A percentile compares a stretch with the other conserved stretches of the same genome.
Evolutionary conservation across 2,113 vertebrate species (phyloP).

Genomic region (Aegotheles bennettii): DNA sequence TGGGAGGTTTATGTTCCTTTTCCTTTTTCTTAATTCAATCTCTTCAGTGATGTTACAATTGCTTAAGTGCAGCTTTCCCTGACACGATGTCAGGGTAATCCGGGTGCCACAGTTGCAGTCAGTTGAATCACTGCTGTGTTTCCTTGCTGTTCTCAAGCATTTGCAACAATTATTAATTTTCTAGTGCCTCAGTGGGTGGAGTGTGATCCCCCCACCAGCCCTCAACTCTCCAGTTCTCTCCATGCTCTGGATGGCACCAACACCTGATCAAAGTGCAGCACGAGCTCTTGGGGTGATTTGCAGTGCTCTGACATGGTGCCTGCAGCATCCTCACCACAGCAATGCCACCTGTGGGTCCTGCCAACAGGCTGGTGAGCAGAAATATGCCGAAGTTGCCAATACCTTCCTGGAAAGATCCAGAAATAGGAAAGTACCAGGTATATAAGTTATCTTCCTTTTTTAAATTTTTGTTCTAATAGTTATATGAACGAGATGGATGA

Average conservation of each 20-base stretch:
- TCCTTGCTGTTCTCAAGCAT: not conserved
- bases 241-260: not conserved
- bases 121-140: not conserved
- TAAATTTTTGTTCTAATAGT: not conserved
- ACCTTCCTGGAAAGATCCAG: not conserved
- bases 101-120: not conserved
- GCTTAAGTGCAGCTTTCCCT: constrained; percentile 41
- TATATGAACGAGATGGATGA: not conserved
- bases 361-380: not conserved
- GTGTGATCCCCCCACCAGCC: not conserved
- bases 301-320: not conserved
- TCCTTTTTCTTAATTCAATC: constrained; percentile 48
- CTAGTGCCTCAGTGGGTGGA: not conserved
- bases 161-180: not conserved
- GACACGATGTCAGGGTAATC: not conserved
- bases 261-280: not conserved
- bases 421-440: not conserved
- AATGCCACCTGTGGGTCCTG: fast-evolving
- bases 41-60: constrained; percentile 62
- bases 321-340: not conserved
- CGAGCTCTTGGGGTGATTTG: not conserved
- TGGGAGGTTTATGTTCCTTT: constrained; percentile 62
- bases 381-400: not conserved
- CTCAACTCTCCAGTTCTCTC: not conserved
- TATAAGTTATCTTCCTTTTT: not conserved